Evolutionary conservation across 2,888 invertebrate species (phyloP).

Genomic region (Netelia fuscicornis): DNA sequence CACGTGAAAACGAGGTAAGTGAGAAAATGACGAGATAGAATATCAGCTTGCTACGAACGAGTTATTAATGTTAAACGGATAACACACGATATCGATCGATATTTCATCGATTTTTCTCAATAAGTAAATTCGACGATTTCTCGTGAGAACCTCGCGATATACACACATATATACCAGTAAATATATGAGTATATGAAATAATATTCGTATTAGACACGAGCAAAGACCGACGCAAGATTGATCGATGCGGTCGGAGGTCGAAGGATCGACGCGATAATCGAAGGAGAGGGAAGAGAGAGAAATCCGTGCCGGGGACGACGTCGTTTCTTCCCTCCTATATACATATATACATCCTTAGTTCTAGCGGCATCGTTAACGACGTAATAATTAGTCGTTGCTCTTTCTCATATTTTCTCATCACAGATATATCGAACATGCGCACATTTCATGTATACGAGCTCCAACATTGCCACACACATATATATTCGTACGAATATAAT

Average conservation of each 20-base stretch:
- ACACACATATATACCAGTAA: background rate
- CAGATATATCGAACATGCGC: background rate
- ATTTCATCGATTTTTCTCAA: background rate
- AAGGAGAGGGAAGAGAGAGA: conserved; percentile 2
- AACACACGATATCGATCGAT: conserved; percentile 3
- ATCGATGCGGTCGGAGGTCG: conserved; percentile 50
- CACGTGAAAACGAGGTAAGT: conserved; percentile 40
- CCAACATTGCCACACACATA: conserved; percentile 38
- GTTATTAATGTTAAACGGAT: background rate
- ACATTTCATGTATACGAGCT: conserved; percentile 11
- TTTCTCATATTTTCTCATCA: conserved; percentile 27
- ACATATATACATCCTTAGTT: conserved; percentile 36
- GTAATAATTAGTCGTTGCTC: conserved; percentile 58
- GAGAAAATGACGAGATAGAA: conserved; percentile 62
- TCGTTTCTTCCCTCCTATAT: conserved; percentile 4
- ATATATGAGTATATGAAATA: conserved; percentile 19
- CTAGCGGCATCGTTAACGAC: conserved; percentile 57
- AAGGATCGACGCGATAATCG: conserved; percentile 56
- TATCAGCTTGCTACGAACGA: conserved; percentile 13
- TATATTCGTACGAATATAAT: background rate
- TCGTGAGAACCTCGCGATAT: no score
- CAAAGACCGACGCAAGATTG: conserved; percentile 43
- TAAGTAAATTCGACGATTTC: background rate
- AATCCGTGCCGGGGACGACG: conserved; percentile 12
- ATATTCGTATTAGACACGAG: background rate